Conservation (phyloP, 2,113 vertebrate genomes). For the Brachyhypopomus occidentalis region DNA sequence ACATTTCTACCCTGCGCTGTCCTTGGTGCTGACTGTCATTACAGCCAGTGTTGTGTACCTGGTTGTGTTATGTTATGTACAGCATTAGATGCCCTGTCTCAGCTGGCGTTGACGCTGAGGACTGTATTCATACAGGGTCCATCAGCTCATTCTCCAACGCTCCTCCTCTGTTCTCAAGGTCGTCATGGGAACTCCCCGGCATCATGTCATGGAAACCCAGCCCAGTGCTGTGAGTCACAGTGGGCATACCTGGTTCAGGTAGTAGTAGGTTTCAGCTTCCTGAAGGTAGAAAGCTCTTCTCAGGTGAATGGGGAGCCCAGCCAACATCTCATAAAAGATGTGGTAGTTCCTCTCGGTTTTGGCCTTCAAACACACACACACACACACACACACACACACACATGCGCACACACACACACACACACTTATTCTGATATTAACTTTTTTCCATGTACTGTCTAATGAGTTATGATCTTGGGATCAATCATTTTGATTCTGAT, state of each 20-base stretch:
- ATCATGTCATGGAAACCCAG: neutral
- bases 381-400: constrained; percentile 39
- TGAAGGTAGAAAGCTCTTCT: constrained; percentile 86
- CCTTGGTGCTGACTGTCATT: no score
- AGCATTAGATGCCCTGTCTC: no score
- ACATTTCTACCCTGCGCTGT: no score
- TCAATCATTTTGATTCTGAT: no score
- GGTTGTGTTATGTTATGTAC: no score
- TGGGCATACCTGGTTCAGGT: constrained; percentile 57
- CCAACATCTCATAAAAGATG: constrained; percentile 97
- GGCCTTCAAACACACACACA: constrained; percentile 77
- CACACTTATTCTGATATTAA: neutral
- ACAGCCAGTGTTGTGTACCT: no score
- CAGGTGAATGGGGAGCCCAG: constrained; percentile 85
- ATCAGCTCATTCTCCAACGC: no score
- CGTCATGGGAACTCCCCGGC: no score
- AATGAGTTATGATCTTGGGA: neutral
- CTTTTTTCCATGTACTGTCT: neutral
- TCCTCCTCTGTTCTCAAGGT: no score
- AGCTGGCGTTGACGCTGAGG: no score
- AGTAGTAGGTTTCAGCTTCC: constrained; percentile 89
- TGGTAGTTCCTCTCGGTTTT: constrained; percentile 96
- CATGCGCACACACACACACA: neutral
- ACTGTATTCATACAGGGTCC: no score
- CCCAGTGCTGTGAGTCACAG: neutral